phyloP scores from a whole-genome alignment of 2,888 invertebrate species.

The Strigamia crassipes region DNA sequence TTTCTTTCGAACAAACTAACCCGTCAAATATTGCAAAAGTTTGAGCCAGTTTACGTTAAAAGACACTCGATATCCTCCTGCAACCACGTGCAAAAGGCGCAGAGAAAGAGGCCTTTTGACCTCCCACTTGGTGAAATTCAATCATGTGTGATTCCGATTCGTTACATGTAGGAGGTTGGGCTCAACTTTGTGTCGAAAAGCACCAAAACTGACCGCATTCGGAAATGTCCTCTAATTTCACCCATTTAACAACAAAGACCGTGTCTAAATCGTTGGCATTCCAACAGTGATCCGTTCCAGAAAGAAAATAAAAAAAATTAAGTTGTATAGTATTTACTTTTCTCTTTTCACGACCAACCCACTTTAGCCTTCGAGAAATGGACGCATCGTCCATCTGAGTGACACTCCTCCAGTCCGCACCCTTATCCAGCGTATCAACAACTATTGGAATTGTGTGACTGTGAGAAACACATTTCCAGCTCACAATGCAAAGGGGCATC shows the following conservation, averaged over 20 bases:
- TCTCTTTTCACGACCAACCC: background rate
- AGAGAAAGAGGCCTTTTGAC: slow-evolving; percentile 6
- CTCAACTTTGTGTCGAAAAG: slow-evolving; percentile 38
- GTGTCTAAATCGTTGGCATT: background rate
- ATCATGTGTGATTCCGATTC: slow-evolving; percentile 42
- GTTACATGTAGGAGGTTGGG: slow-evolving; percentile 40
- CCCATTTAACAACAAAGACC: slow-evolving; percentile 17
- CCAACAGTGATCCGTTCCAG: background rate
- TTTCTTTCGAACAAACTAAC: slow-evolving; percentile 8
- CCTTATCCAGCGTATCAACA: slow-evolving; percentile 29
- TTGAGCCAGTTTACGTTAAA: background rate
- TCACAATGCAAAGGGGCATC: slow-evolving; percentile 33
- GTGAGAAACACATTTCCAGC: slow-evolving; percentile 28
- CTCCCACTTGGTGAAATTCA: slow-evolving; percentile 42
- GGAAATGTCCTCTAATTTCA: slow-evolving; percentile 35
- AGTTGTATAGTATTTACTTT: background rate
- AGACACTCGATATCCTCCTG: slow-evolving; percentile 1
- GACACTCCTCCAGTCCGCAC: background rate
- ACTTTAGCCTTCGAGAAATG: background rate
- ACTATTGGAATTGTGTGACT: background rate
- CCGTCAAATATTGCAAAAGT: slow-evolving; percentile 15
- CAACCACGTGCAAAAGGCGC: slow-evolving; percentile 35
- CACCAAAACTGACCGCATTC: slow-evolving; percentile 26
- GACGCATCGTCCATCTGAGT: background rate
- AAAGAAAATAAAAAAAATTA: background rate